Evolutionary conservation across 2,113 vertebrate species (phyloP).

Genomic region (Propithecus coquereli): DNA sequence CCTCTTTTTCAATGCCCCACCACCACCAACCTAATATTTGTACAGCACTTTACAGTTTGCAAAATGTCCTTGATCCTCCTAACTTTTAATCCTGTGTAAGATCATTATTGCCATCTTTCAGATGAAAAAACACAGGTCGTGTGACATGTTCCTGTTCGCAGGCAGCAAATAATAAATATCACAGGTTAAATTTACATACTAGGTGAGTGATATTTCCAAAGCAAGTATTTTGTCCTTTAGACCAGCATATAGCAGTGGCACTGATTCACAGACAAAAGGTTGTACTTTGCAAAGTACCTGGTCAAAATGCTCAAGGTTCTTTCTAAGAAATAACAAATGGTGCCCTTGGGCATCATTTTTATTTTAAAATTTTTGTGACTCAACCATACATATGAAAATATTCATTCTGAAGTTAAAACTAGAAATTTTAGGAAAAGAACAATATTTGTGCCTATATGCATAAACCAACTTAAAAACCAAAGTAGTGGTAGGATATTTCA

Average conservation of each 20-base stretch:
- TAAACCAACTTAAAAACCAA: neutral
- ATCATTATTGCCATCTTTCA: neutral
- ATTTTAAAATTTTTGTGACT: neutral
- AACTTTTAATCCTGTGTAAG: neutral
- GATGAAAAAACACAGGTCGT: neutral
- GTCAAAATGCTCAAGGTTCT: neutral
- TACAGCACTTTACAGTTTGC: neutral
- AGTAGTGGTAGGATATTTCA: neutral
- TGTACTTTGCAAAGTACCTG: neutral
- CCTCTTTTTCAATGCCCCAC: neutral
- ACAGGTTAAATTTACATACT: neutral
- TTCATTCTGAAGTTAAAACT: neutral
- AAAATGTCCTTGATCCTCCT: neutral
- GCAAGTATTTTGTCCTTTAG: neutral
- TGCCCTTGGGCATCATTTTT: neutral
- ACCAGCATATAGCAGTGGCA: neutral
- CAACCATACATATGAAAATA: neutral
- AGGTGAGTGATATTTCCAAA: neutral
- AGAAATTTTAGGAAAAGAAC: neutral
- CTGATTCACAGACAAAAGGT: neutral
- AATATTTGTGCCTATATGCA: neutral
- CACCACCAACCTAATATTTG: neutral
- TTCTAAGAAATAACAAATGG: neutral
- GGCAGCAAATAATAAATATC: neutral
- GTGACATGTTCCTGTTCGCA: neutral